Percentiles rank a stretch among this genome's conserved stretches.
Conservation (phyloP, 2,888 invertebrate genomes). For the Drosophila limbata region DNA sequence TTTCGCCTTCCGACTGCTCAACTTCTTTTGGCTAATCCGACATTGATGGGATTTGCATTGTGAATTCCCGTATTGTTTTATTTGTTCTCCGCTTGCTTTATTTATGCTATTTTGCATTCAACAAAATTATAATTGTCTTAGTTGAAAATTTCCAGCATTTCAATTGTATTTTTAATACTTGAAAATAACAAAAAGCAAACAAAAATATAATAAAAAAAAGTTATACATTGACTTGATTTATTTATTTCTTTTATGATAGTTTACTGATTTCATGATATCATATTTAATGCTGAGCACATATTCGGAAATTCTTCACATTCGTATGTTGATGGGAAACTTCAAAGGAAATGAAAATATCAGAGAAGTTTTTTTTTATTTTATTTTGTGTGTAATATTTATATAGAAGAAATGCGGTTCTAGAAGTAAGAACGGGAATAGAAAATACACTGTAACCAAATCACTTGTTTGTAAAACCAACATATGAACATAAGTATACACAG, state of each 20-base stretch:
- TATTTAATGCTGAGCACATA: not conserved
- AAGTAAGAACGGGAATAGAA: not conserved
- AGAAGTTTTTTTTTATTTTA: not conserved
- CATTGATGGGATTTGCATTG: constrained; percentile 56
- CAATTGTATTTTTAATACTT: constrained; percentile 4
- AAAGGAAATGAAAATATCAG: not conserved
- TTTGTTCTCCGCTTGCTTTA: constrained; percentile 27
- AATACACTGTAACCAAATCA: not conserved
- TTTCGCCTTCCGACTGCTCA: constrained; percentile 42
- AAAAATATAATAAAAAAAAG: not conserved
- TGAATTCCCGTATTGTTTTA: constrained; percentile 35
- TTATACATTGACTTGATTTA: constrained; percentile 1
- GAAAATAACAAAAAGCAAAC: not conserved
- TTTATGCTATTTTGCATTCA: constrained; percentile 47
- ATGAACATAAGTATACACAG: too few relatives aligned
- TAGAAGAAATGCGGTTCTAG: not conserved
- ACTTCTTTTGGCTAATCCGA: constrained; percentile 46
- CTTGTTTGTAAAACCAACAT: too few relatives aligned
- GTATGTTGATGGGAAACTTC: not conserved
- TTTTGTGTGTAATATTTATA: not conserved
- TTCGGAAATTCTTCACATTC: not conserved
- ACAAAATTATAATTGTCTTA: constrained; percentile 67
- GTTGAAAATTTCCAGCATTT: not conserved
- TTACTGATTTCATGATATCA: not conserved
- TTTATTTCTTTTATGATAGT: not conserved